Conservation (phyloP, 2,113 vertebrate species). For the Cathartes aura region DNA sequence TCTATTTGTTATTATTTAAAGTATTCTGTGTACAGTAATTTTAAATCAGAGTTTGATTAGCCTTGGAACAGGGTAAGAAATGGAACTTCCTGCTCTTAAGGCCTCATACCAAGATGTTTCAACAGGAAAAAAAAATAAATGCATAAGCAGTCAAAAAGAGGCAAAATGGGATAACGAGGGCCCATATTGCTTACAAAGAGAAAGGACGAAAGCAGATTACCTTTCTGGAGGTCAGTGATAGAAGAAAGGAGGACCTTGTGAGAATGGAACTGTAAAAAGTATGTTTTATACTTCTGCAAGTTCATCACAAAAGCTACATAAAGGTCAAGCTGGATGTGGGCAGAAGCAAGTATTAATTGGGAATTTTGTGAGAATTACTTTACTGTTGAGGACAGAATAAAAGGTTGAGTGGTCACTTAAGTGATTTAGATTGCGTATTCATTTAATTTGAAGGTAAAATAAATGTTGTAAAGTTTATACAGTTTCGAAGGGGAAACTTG, state of each 20-base stretch:
- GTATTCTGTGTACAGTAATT: neutral
- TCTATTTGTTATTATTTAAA: neutral
- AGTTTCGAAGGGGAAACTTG: neutral
- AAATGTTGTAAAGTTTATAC: neutral
- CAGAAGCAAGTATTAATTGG: neutral
- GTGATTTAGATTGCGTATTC: neutral
- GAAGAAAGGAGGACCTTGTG: neutral
- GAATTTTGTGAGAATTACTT: neutral
- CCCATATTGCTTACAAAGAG: neutral
- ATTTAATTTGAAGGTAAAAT: neutral
- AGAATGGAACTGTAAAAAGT: neutral
- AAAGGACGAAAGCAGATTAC: neutral
- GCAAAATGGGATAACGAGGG: neutral
- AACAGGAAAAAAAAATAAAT: neutral
- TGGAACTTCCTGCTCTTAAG: neutral
- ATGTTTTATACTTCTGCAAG: neutral
- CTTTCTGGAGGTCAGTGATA: neutral
- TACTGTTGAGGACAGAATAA: neutral
- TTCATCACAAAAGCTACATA: neutral
- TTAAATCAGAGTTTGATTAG: neutral
- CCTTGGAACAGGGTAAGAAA: neutral
- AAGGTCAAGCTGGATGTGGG: neutral
- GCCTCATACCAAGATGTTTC: neutral
- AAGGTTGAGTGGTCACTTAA: neutral
- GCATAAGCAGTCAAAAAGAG: neutral